A percentile compares a stretch with the other conserved stretches of the same genome.
These are phyloP conservation scores for Helostoma temminkii DNA, from an alignment of 2,797 vertebrate species.

Conservation along the genomic window DNA sequence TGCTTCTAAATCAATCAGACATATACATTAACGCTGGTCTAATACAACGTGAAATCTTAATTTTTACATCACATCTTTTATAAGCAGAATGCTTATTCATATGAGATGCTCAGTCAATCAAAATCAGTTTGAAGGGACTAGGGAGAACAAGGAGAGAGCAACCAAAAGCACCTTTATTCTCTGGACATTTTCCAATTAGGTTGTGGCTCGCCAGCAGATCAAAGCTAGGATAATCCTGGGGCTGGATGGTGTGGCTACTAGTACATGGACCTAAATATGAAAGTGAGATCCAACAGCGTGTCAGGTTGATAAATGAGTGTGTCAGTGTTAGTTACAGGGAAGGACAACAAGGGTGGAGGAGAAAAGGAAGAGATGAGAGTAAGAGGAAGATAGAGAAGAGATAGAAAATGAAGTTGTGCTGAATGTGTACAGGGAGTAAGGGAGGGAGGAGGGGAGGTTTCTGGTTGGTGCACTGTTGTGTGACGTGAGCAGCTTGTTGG, in stretches of 20 bases:
- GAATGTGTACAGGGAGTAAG: constrained; percentile 18
- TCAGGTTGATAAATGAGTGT: constrained; percentile 41
- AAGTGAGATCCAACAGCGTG: constrained; percentile 25
- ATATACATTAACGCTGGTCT: constrained; percentile 16
- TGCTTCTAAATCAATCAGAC: constrained; percentile 36
- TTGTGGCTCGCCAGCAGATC: constrained; percentile 67
- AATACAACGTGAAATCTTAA: constrained; percentile 39
- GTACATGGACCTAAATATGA: constrained; percentile 49
- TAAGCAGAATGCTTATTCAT: constrained; percentile 6
- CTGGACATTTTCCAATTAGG: constrained; percentile 70
- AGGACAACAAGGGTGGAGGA: constrained; percentile 2
- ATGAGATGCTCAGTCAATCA: constrained; percentile 7
- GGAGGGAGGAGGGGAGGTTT: constrained; percentile 63
- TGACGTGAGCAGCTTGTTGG: constrained; percentile 85
- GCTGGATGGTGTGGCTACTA: constrained; percentile 36
- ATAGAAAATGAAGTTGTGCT: constrained; percentile 24
- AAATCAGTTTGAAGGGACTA: constrained; percentile 8
- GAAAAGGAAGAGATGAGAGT: constrained; percentile 23
- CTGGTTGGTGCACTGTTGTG: constrained; percentile 65
- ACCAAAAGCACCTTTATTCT: constrained; percentile 64
- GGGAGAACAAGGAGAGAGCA: constrained; percentile 19
- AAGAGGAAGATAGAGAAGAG: constrained; percentile 32
- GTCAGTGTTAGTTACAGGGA: constrained; percentile 34
- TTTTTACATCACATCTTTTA: constrained; percentile 29
- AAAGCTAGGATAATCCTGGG: constrained; percentile 73